Evolutionary conservation across 2,797 vertebrate species (phyloP), one percentile per base, ranked within the genome.

Genomic region (Danio choprae): DNA sequence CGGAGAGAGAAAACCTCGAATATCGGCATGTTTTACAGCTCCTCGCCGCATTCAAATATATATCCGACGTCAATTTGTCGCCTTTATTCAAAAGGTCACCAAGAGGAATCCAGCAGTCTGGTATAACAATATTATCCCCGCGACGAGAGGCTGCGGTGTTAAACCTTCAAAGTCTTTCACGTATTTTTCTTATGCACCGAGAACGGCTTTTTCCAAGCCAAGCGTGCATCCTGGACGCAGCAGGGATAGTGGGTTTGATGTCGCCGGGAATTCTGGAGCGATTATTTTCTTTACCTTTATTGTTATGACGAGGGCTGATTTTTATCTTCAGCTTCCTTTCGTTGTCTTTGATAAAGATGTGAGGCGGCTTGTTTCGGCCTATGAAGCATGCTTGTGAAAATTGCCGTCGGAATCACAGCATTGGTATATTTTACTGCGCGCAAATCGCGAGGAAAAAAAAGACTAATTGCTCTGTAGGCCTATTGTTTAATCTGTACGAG

Each of bases 171-270:
- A 81, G 80, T 79, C 83, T 82, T 87, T 86, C 76, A 83, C 79
- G 50, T 48, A 60, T 75, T 73, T 64, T 86, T 53, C 84, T 90
- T 90, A 85, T 86, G 87, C 85, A 81, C 56, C 78, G 79, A 88
- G 86, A 41, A 40, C 63, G 53, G 90, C 91, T 94, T 95, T 94
- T 91, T 94, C 91, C 89, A 89, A 87, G 90, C 89, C 86, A 84
- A 89, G 86, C 82, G 93, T 59, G 72, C 84, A 81, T 85, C 77
- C 85, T 81, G 84, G 70, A 78, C 55, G 69, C 87, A 86, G 78
- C 81, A 8, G 80, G 85, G 78, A 82, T 67, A 60, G 68, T n/a
- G 46, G 82, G 84, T 83, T 86, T 83, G 65, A 81, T 77, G 80
- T 85, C 84, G 89, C 84, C 81, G 82, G 83, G 86, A 79, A 86